phyloP scores from a whole-genome alignment of 2,888 invertebrate species.

The Tetranychus truncatus region DNA sequence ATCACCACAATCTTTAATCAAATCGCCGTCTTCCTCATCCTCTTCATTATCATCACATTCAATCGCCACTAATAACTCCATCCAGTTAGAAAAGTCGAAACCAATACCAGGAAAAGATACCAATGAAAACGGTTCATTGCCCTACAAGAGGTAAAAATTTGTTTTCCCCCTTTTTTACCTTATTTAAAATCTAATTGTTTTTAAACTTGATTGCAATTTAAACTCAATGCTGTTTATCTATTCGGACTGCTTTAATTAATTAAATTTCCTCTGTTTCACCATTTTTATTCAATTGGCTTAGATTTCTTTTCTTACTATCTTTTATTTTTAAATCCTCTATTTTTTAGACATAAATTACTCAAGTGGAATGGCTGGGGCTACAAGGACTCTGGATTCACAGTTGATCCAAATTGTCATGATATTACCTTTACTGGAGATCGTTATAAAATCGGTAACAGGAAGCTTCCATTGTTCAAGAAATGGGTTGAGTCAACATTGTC shows the following conservation, averaged over 20 bases:
- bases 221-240: no score
- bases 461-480: constrained; percentile 55
- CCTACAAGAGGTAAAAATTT: not conserved
- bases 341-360: constrained; percentile 59
- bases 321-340: no score
- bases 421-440: constrained; percentile 66
- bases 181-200: no score
- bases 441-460: constrained; percentile 56
- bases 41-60: not conserved
- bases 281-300: not conserved
- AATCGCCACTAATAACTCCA: not conserved
- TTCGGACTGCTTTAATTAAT: no score
- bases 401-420: constrained; percentile 39
- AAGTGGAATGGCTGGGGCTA: constrained; percentile 99
- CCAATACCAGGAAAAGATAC: not conserved
- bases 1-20: no score
- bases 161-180: not conserved
- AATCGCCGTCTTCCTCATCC: no score
- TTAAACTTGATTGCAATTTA: no score
- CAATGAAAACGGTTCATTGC: not conserved
- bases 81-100: not conserved
- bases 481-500: constrained; percentile 61
- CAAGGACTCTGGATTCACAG: constrained; percentile 67
- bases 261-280: not conserved
- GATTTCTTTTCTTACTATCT: no score